phyloP scores from a whole-genome alignment of 1,140 invertebrate genomes.

The Mya arenaria region DNA sequence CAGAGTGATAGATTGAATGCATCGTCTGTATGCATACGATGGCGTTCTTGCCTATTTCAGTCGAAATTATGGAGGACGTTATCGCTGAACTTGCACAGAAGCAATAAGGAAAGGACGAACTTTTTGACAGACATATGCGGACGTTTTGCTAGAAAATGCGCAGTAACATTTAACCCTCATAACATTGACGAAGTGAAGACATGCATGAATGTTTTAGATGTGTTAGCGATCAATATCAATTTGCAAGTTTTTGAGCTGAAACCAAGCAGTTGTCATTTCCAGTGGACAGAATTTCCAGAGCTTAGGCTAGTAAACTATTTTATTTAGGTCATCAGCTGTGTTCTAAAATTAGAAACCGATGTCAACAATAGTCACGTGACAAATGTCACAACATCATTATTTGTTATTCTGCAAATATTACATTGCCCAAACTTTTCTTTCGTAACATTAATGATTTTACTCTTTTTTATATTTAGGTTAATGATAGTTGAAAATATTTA shows the following conservation, averaged over 20 bases:
- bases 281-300: conserved; percentile 69
- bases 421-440: no score
- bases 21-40: conserved; percentile 85
- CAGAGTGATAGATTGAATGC: conserved; percentile 84
- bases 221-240: conserved; percentile 77
- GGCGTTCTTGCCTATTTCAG: conserved; percentile 85
- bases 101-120: conserved; percentile 78
- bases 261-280: conserved; percentile 80
- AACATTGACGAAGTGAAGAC: conserved; percentile 78
- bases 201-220: conserved; percentile 70
- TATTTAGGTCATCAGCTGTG: conserved; percentile 48
- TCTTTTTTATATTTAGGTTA: no score
- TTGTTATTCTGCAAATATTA: no score
- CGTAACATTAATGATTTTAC: no score
- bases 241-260: conserved; percentile 77
- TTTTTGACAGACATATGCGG: conserved; percentile 81
- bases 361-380: conserved; percentile 49
- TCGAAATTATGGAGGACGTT: conserved; percentile 84
- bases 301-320: conserved; percentile 39
- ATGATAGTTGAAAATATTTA: no score
- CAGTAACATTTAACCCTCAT: conserved; percentile 81
- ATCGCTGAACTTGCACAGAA: conserved; percentile 78
- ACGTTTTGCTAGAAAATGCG: conserved; percentile 80
- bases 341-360: conserved; percentile 37
- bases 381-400: conserved; percentile 33